Evolutionary conservation across 2,888 invertebrate species (phyloP), one percentile per base, ranked within the genome.

Genomic region (Tipula unca): DNA sequence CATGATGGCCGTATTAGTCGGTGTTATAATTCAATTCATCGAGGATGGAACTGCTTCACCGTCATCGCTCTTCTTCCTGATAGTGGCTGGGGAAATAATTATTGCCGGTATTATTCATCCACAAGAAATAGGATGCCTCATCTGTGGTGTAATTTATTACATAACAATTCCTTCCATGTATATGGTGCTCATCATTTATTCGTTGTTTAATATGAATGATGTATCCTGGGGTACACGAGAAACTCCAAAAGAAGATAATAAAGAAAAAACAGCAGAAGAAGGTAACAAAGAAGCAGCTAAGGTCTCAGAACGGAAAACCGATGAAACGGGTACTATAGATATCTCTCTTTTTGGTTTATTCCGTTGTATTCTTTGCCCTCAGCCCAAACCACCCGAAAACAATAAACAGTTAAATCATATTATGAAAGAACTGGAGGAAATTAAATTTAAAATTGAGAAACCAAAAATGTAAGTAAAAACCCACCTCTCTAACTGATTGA

Each of bases 191-290:
- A 95, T 98, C 87, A 95, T 98, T 86, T 98, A 97, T 90, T 97
- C 98, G 0, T 92, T 98, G 32, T 97, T 97, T 89, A 98, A 98
- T 90, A 93, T 98, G 91, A 97, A 98, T 90, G 96, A 97, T 88
- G 96, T 98, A 2, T 95, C 96, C 0, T 98, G 98, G 98, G 98
- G 98, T 4, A 98, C 98, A 0, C 92, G 98, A 86, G 98, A 98
- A 90, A 94, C 93, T 85, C 86, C 87, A 29, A 86, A 29, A 17
- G 85, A 85, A 48, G 54, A 29, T 25, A 3, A 10, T 0, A 4
- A n/a, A 13, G 20, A 10, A 42, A 42, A 42, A 4, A 32, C 13
- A 29, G 14, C n/a, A 13, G 10, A 1, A 5, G 6, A 86, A 86
- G 84, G 54, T n/a, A n/a, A n/a, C n/a, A n/a, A n/a, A n/a, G n/a